These are phyloP conservation scores for Hippocampus abdominalis DNA, from an alignment of 2,113 vertebrate genomes.

Conservation along the genomic window DNA sequence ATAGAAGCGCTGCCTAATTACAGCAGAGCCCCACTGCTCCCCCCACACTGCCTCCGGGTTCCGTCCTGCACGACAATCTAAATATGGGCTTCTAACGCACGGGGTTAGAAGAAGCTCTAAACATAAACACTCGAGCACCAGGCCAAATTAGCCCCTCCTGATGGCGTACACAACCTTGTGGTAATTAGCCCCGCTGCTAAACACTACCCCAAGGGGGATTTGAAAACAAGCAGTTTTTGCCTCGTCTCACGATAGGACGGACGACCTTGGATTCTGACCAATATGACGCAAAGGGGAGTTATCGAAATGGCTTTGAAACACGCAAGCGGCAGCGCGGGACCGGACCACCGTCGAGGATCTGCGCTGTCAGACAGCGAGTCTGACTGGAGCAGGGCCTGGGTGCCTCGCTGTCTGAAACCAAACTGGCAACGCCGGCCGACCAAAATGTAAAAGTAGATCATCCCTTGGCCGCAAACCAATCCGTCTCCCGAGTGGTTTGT, in stretches of 20 bases:
- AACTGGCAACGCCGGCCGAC: conserved; percentile 51
- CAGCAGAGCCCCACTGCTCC: conserved; percentile 44
- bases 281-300: conserved; percentile 32
- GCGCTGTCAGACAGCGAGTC: conserved; percentile 45
- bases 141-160: conserved; percentile 51
- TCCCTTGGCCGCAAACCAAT: conserved; percentile 39
- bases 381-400: conserved; percentile 38
- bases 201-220: not conserved
- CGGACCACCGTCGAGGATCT: conserved; percentile 59
- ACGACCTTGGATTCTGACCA: conserved; percentile 35
- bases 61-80: conserved; percentile 49
- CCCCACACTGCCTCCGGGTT: conserved; percentile 32
- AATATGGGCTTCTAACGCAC: conserved; percentile 54
- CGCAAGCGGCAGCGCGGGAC: conserved; percentile 41
- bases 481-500: conserved; percentile 31
- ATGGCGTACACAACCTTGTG: conserved; percentile 33
- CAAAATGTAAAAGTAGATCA: conserved; percentile 55
- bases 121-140: conserved; percentile 41
- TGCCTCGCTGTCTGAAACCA: conserved; percentile 62
- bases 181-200: conserved; percentile 36
- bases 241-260: not conserved
- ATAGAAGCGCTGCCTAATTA: conserved; percentile 56
- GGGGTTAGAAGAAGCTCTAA: conserved; percentile 44
- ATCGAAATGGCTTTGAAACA: conserved; percentile 37
- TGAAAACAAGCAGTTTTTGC: conserved; percentile 23